Percentiles rank a stretch among this genome's conserved stretches.
Conservation (phyloP, 2,113 vertebrate species). For the Rhinolophus sinicus region DNA sequence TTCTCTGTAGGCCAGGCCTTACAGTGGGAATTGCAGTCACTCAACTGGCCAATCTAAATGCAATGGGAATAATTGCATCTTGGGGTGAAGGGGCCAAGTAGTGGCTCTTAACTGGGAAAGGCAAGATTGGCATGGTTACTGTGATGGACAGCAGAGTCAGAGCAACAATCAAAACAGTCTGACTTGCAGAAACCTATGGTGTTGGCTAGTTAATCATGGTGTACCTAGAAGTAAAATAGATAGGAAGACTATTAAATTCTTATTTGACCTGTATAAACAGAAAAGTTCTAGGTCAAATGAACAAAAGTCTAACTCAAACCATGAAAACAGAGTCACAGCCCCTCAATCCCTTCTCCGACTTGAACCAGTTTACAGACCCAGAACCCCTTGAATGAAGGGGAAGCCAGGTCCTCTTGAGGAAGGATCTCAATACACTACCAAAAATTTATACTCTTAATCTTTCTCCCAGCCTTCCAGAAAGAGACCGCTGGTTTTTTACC, state of each 20-base stretch:
- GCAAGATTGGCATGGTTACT: neutral
- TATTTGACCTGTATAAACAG: neutral
- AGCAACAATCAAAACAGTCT: neutral
- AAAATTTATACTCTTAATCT: neutral
- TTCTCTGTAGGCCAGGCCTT: too few species aligned
- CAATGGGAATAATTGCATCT: neutral
- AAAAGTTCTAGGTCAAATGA: neutral
- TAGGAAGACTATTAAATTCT: neutral
- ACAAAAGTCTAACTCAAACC: neutral
- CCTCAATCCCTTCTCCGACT: neutral
- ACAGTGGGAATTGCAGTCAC: neutral
- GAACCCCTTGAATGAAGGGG: neutral
- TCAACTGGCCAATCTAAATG: neutral
- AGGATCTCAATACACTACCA: neutral
- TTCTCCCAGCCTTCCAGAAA: neutral
- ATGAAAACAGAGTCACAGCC: neutral
- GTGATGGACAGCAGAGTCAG: neutral
- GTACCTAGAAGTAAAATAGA: neutral
- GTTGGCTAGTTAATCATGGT: neutral
- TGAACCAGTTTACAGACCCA: neutral
- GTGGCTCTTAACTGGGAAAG: neutral
- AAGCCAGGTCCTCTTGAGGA: neutral
- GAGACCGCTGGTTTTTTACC: too few species aligned
- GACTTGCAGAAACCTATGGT: neutral
- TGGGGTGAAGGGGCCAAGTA: neutral